These are phyloP conservation scores for Chelonus insularis DNA, from an alignment of 1,140 invertebrate genomes.

Conservation along the genomic window DNA sequence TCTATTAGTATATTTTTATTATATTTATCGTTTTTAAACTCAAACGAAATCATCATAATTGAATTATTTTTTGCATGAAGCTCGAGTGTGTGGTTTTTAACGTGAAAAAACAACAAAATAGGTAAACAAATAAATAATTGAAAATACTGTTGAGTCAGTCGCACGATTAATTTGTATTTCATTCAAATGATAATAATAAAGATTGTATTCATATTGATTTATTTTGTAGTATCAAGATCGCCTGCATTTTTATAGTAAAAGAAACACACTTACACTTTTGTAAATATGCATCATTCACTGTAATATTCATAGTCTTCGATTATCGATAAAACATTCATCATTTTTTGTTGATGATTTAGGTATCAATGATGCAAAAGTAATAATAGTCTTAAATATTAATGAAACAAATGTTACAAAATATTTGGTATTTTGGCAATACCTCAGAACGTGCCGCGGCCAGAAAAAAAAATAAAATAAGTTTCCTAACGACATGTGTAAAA, in stretches of 20 bases:
- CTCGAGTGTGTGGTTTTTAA: conserved; percentile 10
- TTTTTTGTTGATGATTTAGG: background rate
- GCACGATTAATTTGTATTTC: conserved; percentile 15
- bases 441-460: conserved; percentile 52
- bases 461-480: conserved; percentile 59
- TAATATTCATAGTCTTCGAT: conserved; percentile 20
- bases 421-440: conserved; percentile 18
- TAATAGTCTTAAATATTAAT: background rate
- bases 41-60: conserved; percentile 34
- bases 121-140: conserved; percentile 4
- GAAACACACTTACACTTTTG: conserved; percentile 22
- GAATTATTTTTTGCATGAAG: conserved; percentile 11
- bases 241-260: conserved; percentile 22
- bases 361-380: conserved; percentile 19
- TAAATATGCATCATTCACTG: conserved; percentile 22
- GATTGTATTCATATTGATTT: conserved; percentile 16
- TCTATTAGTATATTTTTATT: conserved; percentile 9
- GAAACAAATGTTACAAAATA: background rate
- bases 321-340: background rate
- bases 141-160: conserved; percentile 15
- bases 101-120: conserved; percentile 1
- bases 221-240: conserved; percentile 16
- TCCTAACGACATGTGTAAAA: conserved; percentile 61
- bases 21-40: conserved; percentile 2
- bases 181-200: conserved; percentile 12